Percentiles rank a stretch among this genome's conserved stretches.
These are phyloP conservation scores for Phengaris alcon DNA, from an alignment of 2,888 invertebrate genomes.

Conservation along the genomic window DNA sequence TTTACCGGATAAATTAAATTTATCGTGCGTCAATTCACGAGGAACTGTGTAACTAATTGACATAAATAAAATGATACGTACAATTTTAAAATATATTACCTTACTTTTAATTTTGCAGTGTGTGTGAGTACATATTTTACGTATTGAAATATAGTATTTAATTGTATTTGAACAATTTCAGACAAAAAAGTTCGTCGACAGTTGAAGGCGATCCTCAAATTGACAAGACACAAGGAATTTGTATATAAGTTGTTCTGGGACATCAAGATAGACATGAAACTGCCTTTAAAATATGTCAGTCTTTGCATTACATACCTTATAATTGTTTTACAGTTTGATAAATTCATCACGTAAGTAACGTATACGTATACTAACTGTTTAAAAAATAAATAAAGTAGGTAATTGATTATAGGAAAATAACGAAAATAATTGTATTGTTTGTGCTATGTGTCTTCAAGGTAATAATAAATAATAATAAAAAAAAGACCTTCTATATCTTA, in stretches of 20 bases:
- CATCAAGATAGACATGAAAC: conserved; percentile 59
- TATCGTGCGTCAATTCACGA: too few relatives aligned
- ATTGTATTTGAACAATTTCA: conserved; percentile 41
- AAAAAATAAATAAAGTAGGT: too few relatives aligned
- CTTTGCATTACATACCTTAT: conserved; percentile 64
- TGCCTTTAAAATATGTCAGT: conserved; percentile 61
- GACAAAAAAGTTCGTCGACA: conserved; percentile 56
- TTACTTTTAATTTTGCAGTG: too few relatives aligned
- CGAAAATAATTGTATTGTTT: too few relatives aligned
- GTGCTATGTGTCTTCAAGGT: too few relatives aligned
- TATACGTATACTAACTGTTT: neutral
- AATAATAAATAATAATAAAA: too few relatives aligned
- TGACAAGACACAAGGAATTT: conserved; percentile 59
- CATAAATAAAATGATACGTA: too few relatives aligned
- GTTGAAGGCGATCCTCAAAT: conserved; percentile 58
- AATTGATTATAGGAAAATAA: too few relatives aligned
- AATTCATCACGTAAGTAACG: conserved; percentile 55
- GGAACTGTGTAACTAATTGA: too few relatives aligned
- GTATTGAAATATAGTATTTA: neutral
- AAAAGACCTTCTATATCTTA: too few relatives aligned
- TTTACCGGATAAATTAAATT: too few relatives aligned
- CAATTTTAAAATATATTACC: too few relatives aligned
- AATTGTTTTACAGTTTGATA: conserved; percentile 63
- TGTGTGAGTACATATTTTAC: neutral
- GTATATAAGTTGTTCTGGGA: conserved; percentile 61